Conservation (phyloP, 2,888 invertebrate genomes). For the Mythimna impura region DNA sequence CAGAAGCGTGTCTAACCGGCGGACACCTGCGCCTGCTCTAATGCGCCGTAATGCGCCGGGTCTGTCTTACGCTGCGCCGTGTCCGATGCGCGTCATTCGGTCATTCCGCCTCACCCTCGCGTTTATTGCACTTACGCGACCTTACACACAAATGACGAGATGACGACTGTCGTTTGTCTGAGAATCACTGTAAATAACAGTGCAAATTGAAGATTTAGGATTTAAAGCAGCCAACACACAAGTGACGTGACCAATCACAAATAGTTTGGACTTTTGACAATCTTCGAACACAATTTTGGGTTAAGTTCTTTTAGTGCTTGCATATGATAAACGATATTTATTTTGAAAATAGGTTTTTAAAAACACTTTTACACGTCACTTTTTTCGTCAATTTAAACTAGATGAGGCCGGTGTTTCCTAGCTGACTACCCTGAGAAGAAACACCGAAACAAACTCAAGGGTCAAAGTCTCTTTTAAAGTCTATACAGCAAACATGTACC, state of each 20-base stretch:
- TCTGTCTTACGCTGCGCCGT: conserved; percentile 76
- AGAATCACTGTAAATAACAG: neutral
- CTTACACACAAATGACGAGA: conserved; percentile 43
- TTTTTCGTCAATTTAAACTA: too few species aligned
- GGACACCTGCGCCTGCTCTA: conserved; percentile 83
- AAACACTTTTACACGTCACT: too few species aligned
- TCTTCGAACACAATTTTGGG: neutral
- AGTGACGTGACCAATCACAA: neutral
- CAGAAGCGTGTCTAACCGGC: conserved; percentile 84
- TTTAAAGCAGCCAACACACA: neutral
- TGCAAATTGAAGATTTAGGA: neutral
- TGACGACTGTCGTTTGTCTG: conserved; percentile 53
- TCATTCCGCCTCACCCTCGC: conserved; percentile 71
- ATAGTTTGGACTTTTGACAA: neutral
- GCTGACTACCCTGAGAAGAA: too few species aligned
- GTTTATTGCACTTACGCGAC: conserved; percentile 71
- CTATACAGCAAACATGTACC: too few species aligned
- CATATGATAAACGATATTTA: neutral
- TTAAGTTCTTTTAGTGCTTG: neutral
- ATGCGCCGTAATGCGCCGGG: conserved; percentile 80
- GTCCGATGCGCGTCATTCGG: conserved; percentile 69
- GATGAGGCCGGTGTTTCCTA: too few species aligned
- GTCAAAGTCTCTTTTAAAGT: too few species aligned
- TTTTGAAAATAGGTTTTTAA: too few species aligned
- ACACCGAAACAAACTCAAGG: too few species aligned